Conservation (phyloP, 2,797 vertebrate genomes). For the Arnoldichthys spilopterus region DNA sequence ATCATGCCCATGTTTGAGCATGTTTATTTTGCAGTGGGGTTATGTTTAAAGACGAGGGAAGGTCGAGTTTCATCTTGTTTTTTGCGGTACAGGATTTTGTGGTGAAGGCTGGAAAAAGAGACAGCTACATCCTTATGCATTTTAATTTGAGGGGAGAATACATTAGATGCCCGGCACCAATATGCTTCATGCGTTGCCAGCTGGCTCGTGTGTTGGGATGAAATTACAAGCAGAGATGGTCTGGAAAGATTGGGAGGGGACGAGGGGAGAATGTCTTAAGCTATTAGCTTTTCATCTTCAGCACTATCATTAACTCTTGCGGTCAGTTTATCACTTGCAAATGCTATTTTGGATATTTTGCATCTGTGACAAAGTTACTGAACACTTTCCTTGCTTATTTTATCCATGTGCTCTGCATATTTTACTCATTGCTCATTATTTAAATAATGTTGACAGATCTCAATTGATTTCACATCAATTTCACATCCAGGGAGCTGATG, state of each 20-base stretch:
- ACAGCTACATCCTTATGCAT: conserved; percentile 58
- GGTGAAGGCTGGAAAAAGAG: conserved; percentile 64
- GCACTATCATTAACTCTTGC: conserved; percentile 13
- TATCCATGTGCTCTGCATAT: background rate
- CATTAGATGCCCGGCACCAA: conserved; percentile 70
- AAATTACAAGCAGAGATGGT: conserved; percentile 65
- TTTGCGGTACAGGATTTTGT: conserved; percentile 29
- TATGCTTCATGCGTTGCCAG: conserved; percentile 77
- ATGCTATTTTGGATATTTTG: background rate
- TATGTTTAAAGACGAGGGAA: conserved; percentile 53
- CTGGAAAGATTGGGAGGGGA: conserved; percentile 16
- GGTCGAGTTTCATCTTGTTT: conserved; percentile 49
- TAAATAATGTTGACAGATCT: conserved; percentile 40
- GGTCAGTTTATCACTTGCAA: background rate
- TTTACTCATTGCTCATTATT: conserved; percentile 33
- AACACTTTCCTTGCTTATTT: background rate
- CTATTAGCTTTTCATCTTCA: conserved; percentile 23
- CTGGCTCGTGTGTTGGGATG: conserved; percentile 69
- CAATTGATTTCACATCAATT: conserved; percentile 43
- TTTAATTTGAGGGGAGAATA: conserved; percentile 80
- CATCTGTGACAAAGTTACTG: background rate
- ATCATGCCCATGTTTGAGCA: conserved; percentile 17
- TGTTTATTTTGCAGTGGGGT: conserved; percentile 39
- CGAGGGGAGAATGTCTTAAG: background rate
- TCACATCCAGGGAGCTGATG: conserved; percentile 38